These are phyloP conservation scores for Dysdera silvatica DNA, from an alignment of 1,140 invertebrate species.

Conservation along the genomic window DNA sequence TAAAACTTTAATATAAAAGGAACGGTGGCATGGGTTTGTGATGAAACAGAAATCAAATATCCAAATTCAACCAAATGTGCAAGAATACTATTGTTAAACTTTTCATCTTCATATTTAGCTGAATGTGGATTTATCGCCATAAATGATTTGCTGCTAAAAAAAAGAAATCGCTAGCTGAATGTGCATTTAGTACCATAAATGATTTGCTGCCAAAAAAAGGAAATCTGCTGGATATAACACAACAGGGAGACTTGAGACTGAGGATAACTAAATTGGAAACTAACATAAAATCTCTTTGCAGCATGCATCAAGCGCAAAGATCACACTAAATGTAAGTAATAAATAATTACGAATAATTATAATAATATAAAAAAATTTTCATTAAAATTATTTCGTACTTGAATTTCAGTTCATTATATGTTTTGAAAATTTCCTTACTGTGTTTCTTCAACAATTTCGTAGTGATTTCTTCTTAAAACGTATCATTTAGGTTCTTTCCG, in stretches of 20 bases:
- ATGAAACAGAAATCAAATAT: neutral
- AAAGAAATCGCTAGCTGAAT: too few species aligned
- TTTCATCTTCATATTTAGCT: constrained; percentile 5
- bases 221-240: constrained; percentile 7
- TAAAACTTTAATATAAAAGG: constrained; percentile 8
- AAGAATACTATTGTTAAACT: neutral
- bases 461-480: neutral
- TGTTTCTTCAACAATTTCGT: neutral
- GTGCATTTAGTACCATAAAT: too few species aligned
- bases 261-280: constrained; percentile 3
- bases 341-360: neutral
- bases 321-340: constrained; percentile 6
- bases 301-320: constrained; percentile 8
- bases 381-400: constrained; percentile 1
- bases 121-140: constrained; percentile 5
- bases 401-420: neutral
- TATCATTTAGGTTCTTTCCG: neutral
- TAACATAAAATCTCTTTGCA: constrained; percentile 8
- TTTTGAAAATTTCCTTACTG: neutral
- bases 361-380: neutral
- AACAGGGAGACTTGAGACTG: constrained; percentile 10
- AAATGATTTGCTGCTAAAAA: constrained; percentile 6
- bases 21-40: neutral
- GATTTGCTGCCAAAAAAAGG: too few species aligned
- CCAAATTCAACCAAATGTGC: neutral